These are phyloP conservation scores for Lamellibrachia luymesi DNA, from an alignment of 1,140 invertebrate genomes.

Conservation along the genomic window DNA sequence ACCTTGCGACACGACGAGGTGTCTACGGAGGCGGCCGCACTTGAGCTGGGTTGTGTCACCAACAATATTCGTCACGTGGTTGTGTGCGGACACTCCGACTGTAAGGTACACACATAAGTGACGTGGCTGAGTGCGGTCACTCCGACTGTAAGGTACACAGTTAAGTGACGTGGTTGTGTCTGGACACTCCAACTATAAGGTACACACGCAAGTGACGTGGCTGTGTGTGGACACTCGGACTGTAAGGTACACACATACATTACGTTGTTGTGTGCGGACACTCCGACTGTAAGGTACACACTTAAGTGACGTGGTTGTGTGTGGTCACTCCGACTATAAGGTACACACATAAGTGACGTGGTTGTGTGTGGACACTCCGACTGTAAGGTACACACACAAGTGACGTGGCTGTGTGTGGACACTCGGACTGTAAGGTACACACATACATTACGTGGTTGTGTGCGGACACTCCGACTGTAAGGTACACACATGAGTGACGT, in stretches of 20 bases:
- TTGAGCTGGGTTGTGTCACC: constrained; percentile 90
- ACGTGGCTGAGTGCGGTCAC: neutral
- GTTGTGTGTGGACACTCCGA: constrained; percentile 96
- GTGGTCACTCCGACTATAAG: constrained; percentile 68
- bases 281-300: constrained; percentile 50
- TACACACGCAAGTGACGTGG: constrained; percentile 59
- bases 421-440: constrained; percentile 33
- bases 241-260: constrained; percentile 70
- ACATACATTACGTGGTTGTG: constrained; percentile 89
- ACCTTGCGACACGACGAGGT: constrained; percentile 42
- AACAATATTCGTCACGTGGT: constrained; percentile 91
- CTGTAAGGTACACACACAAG: constrained; percentile 70
- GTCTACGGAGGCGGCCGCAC: constrained; percentile 86
- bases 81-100: constrained; percentile 95
- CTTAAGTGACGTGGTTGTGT: constrained; percentile 89
- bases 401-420: neutral
- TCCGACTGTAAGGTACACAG: neutral
- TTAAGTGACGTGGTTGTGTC: no score
- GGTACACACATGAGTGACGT: constrained; percentile 46
- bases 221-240: constrained; percentile 95
- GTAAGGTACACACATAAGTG: constrained; percentile 66
- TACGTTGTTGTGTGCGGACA: neutral
- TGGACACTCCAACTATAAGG: no score
- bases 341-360: constrained; percentile 54
- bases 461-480: constrained; percentile 97